Base-by-base conservation (phyloP, 1,140 invertebrate species). In the Anoplolepis gracilipes region DNA sequence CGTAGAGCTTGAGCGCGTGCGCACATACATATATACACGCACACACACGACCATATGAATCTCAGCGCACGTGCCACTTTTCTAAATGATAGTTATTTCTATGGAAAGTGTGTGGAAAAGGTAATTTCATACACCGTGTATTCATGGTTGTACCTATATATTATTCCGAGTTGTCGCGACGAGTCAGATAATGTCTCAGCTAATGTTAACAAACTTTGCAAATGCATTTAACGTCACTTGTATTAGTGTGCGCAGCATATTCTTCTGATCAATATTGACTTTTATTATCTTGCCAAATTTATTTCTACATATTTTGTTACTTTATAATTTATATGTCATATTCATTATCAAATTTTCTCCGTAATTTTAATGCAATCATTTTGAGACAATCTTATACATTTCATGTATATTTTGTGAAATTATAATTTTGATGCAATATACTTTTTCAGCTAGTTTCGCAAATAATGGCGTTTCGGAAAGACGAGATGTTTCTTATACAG, bases 121-220 rank as follows among this genome's bases (percentile, higher is more conserved):
- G 7, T 33, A 19, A 19, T 28, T 79, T 25, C 33, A 53, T 61
- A 28, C n/a, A n/a, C 19, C 42, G 11, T 13, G 11, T 61, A 57
- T 55, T 53, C 25, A 30, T 53, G 13, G 4, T 49, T 19, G 19
- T 10, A 39, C 30, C n/a, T 55, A 53, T 25, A 10, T 46, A 65
- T n/a, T n/a, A n/a, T 2, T 36, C 16, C 16, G 33, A 57, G 33
- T 13, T 81, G 22, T 81, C 49, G 25, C 19, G 36, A 57, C 78
- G 36, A 81, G 61, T 81, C 57, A 85, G 72, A 79, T 88, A 88
- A 85, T 73, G 72, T 87, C 28, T 53, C 25, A 77, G n/a, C 61
- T 75, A 30, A 61, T n/a, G 75, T 88, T 30, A 81, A 85, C 62
- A 62, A 88, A 88, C 82, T 88, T 55, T n/a, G 25, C 28, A 57